Evolutionary conservation across 2,888 invertebrate species (phyloP).

Genomic region (Dione juno): DNA sequence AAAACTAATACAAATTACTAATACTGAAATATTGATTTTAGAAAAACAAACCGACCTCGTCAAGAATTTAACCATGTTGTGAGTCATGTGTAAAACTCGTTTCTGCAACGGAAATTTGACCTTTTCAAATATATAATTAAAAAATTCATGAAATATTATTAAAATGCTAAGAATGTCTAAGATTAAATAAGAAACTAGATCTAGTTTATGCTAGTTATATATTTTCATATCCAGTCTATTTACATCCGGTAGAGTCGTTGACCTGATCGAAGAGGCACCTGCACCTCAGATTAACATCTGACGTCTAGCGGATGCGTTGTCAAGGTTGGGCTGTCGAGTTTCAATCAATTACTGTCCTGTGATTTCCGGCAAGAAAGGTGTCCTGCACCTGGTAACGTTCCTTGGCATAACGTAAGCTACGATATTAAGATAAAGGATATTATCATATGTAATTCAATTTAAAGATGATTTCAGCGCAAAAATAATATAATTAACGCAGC

Average conservation of each 20-base stretch:
- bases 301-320: conserved; percentile 47
- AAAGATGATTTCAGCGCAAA: neutral
- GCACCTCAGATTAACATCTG: conserved; percentile 62
- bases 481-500: neutral
- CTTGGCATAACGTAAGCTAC: neutral
- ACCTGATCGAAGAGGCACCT: conserved; percentile 65
- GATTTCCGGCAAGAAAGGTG: conserved; percentile 35
- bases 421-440: neutral
- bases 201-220: neutral
- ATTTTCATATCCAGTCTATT: conserved; percentile 23
- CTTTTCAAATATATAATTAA: too few relatives aligned
- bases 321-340: conserved; percentile 44
- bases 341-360: conserved; percentile 32
- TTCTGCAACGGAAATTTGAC: neutral
- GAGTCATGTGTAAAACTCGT: neutral
- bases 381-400: conserved; percentile 31
- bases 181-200: conserved; percentile 2
- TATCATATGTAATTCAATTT: neutral
- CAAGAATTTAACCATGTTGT: neutral
- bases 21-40: neutral
- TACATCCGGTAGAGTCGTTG: conserved; percentile 56
- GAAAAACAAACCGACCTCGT: neutral
- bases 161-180: neutral
- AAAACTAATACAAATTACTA: neutral
- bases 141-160: neutral